These are phyloP conservation scores for Dendropsophus ebraccatus DNA, from an alignment of 2,113 vertebrate genomes.

Conservation along the genomic window DNA sequence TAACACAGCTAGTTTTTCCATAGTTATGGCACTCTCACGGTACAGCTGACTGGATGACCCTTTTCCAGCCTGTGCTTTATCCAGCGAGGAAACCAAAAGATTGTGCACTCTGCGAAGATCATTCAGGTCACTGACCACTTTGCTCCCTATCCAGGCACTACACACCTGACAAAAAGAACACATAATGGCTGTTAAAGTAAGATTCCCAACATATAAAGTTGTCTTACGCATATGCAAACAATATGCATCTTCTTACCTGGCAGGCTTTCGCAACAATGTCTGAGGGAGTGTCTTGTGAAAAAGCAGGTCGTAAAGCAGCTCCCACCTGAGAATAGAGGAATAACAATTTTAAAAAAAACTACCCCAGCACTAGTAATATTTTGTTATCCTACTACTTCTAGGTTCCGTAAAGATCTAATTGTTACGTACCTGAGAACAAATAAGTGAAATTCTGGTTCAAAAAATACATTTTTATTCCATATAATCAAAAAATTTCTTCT, in stretches of 20 bases:
- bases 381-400: neutral
- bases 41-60: conserved; percentile 93
- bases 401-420: too few species aligned
- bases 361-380: neutral
- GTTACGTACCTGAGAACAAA: too few species aligned
- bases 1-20: conserved; percentile 96
- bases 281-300: conserved; percentile 96
- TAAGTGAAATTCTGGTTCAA: too few species aligned
- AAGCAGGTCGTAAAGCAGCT: conserved; percentile 94
- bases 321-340: conserved; percentile 81
- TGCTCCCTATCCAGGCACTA: conserved; percentile 96
- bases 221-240: neutral
- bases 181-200: neutral
- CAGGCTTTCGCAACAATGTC: conserved; percentile 98
- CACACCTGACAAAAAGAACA: conserved; percentile 82
- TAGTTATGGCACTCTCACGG: conserved; percentile 95
- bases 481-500: too few species aligned
- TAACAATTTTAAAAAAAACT: neutral
- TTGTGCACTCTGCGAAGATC: conserved; percentile 97
- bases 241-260: conserved; percentile 77
- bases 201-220: neutral
- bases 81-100: conserved; percentile 94
- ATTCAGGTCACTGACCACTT: conserved; percentile 96
- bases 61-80: conserved; percentile 95
- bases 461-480: too few species aligned